A percentile compares a stretch with the other conserved stretches of the same genome.
These are phyloP conservation scores for Tokudaia tokunoshimensis DNA, from an alignment of 2,797 vertebrate genomes.

Conservation along the genomic window DNA sequence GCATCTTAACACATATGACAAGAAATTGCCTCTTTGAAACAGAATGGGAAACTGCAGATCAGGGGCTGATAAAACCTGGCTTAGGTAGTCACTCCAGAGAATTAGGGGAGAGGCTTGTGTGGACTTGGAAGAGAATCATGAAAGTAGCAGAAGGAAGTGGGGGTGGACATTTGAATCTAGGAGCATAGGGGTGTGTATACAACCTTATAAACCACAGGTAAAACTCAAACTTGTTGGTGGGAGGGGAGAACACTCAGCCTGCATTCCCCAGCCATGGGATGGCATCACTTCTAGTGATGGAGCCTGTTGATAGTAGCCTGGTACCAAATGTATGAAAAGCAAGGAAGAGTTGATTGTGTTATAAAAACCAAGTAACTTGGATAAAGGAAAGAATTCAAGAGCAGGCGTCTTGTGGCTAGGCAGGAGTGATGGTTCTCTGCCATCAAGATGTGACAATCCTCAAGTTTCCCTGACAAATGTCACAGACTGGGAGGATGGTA, in stretches of 20 bases:
- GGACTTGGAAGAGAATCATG: background rate
- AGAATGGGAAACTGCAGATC: background rate
- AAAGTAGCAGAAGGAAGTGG: background rate
- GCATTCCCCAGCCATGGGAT: background rate
- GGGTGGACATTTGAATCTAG: background rate
- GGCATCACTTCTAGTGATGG: background rate
- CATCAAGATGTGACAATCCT: too few relatives aligned
- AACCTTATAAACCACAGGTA: background rate
- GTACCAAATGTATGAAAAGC: background rate
- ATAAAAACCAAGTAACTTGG: background rate
- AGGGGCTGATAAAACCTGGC: background rate
- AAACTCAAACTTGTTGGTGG: background rate
- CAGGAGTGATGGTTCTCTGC: background rate
- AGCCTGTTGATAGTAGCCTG: background rate
- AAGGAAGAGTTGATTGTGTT: background rate
- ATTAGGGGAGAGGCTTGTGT: background rate
- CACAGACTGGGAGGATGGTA: background rate
- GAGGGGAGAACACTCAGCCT: background rate
- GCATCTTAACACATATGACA: background rate
- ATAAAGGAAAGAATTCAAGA: background rate
- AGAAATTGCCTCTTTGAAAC: background rate
- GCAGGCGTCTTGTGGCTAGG: background rate
- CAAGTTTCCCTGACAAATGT: background rate
- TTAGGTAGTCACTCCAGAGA: background rate
- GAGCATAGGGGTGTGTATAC: background rate